phyloP scores from a whole-genome alignment of 2,888 invertebrate genomes.

The Dryococelus australis region DNA sequence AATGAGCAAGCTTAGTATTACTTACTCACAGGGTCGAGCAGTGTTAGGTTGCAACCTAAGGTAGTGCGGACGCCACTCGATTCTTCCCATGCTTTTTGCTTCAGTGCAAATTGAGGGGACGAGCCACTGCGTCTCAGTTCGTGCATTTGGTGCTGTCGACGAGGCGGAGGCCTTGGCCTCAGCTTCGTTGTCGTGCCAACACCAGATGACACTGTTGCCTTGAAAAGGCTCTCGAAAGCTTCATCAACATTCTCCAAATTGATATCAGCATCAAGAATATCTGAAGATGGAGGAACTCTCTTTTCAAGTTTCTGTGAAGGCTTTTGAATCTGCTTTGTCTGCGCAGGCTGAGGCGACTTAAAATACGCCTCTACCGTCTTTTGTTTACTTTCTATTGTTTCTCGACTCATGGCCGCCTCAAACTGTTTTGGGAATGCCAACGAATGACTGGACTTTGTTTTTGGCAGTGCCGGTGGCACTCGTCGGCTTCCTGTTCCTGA shows the following conservation, averaged over 20 bases:
- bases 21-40: slow-evolving; percentile 46
- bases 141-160: slow-evolving; percentile 29
- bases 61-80: slow-evolving; percentile 40
- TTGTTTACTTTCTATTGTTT: slow-evolving; percentile 73
- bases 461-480: slow-evolving; percentile 54
- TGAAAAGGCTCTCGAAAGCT: slow-evolving; percentile 87
- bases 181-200: not conserved
- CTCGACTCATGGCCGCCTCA: slow-evolving; percentile 77
- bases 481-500: slow-evolving; percentile 48
- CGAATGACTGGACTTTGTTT: slow-evolving; percentile 79
- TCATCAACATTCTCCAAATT: slow-evolving; percentile 74
- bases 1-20: slow-evolving; percentile 33
- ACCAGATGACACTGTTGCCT: slow-evolving; percentile 55
- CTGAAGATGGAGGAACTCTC: slow-evolving; percentile 27
- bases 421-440: slow-evolving; percentile 79
- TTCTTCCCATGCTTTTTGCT: slow-evolving; percentile 46
- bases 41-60: slow-evolving; percentile 41
- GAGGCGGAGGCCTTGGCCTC: not conserved
- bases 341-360: slow-evolving; percentile 39
- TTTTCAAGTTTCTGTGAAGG: slow-evolving; percentile 9
- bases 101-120: slow-evolving; percentile 43
- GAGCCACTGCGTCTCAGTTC: slow-evolving; percentile 35
- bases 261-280: slow-evolving; percentile 56
- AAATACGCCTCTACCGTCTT: slow-evolving; percentile 79
- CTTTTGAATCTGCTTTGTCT: slow-evolving; percentile 25